Base-by-base conservation (phyloP, 2,113 vertebrate genomes). In the Callopanchax toddi region DNA sequence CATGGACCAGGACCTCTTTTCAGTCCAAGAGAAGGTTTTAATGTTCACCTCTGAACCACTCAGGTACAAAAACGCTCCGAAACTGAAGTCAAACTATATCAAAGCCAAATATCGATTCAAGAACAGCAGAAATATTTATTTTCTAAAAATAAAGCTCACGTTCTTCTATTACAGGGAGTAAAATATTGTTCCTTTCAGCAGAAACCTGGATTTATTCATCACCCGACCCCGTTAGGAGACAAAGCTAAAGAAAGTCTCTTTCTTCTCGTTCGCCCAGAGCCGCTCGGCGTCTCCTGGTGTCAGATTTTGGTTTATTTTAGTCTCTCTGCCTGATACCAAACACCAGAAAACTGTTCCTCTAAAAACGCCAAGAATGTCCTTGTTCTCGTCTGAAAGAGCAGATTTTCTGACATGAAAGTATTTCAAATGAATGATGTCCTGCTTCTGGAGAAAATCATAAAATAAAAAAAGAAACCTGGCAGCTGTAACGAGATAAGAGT, bases 351-450 rank as follows among this genome's bases (percentile, higher is more conserved):
- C 39, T 10, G 11, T 16, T 34, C 43, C 55, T 20, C 65, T 61
- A 67, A 18, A 62, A 46, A n/a, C 56, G 18, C 21, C 49, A n/a
- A 46, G 42, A n/a, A 67, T 46, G 71, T 78, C 53, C 64, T 62
- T 36, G 45, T 52, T 45, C 60, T 63, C 18, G n/a, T 49, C 34
- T 22, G 20, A 9, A 46, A 22, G 49, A 46, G 36, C 29, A 44
- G 39, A 44, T 34, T 32, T 34, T 34, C 11, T 20, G 25, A 3
- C n/a, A 26, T 39, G 15, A 48, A 53, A 42, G 60, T 39, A 20
- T 18, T 29, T 39, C 21, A 56, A 49, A 45, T 20, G 6, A 69
- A 53, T 7, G 29, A 58, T 36, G 65, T 42, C 21, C 20, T 37
- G 34, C 36, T 34, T 42, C 44, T 13, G 7, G 29, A 21, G 5